Evolutionary conservation across 2,113 vertebrate genomes (phyloP), one percentile per base, ranked within the genome.

Genomic region (Neotoma lepida): DNA sequence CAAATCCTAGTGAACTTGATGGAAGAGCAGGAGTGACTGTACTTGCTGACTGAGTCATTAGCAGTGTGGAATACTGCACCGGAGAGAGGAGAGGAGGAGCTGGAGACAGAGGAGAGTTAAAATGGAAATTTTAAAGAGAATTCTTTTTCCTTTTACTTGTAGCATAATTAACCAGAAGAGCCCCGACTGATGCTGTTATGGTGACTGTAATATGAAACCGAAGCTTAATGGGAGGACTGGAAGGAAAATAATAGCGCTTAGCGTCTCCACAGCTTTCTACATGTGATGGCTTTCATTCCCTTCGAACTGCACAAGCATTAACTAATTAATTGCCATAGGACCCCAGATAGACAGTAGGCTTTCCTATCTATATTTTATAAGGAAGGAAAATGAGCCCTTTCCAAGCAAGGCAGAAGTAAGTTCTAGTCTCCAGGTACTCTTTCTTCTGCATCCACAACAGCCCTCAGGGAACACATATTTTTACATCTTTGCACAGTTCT

Each of bases 171-270:
- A 87, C 54, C 91, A 96, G 90, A 97, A 80, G 86, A 96, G 92
- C 88, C 95, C 95, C 91, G 71, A 39, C 92, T 89, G 93, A 74
- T 76, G 86, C 92, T 84, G 51, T 95, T 96, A 92, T 39, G 92
- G 92, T 92, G 85, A 64, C 77, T 95, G 73, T 64, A n/a, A 96
- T 84, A 94, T 51, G 90, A 90, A 94, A 70, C 66, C 58, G 63
- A 96, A 61, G 81, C 56, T 39, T 12, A 93, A 73, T 9, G 24
- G 81, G 81, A 91, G 58, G 91, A 84, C 86, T 88, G 90, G 86
- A 90, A 84, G 81, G 92, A 92, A 97, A 97, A 97, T 88, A 96
- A 78, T 82, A 95, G 96, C 92, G 93, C 80, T 96, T 95, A 92
- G 94, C 95, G 87, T 95, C 96, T 93, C 86, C 88, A 94, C 35